Percentiles rank a stretch among this genome's conserved stretches.
Evolutionary conservation across 1,140 invertebrate genomes (phyloP).

Genomic region (Phocides pigmalion): DNA sequence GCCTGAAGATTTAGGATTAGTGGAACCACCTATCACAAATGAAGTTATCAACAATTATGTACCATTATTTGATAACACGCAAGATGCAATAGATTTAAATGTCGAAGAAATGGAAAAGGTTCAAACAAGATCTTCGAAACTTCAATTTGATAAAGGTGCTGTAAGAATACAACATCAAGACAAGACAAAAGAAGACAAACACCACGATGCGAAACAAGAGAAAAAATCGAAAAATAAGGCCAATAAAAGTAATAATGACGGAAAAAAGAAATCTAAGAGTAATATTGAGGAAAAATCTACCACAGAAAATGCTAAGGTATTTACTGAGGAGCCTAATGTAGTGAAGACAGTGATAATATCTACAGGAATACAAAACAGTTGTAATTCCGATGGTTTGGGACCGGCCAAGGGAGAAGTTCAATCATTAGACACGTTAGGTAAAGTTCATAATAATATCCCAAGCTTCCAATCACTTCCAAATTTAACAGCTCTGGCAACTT

Average conservation of each 20-base stretch:
- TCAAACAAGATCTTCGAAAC: slow-evolving; percentile 4
- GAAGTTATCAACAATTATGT: slow-evolving; percentile 42
- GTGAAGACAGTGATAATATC: slow-evolving; percentile 67
- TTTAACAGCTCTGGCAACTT: slow-evolving; percentile 63
- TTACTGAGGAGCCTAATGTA: slow-evolving; percentile 38
- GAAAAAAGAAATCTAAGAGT: slow-evolving; percentile 7
- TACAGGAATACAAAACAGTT: slow-evolving; percentile 52
- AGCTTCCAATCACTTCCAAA: background rate
- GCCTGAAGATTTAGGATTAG: slow-evolving; percentile 68
- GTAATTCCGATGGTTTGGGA: slow-evolving; percentile 8
- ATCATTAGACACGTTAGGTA: background rate
- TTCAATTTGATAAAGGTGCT: background rate
- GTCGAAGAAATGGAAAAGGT: slow-evolving; percentile 37
- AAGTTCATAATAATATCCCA: slow-evolving; percentile 9
- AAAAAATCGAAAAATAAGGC: slow-evolving; percentile 15
- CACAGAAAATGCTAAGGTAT: slow-evolving; percentile 37
- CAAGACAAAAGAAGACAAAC: slow-evolving; percentile 3
- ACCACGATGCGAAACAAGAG: slow-evolving; percentile 8
- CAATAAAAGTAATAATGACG: slow-evolving; percentile 1
- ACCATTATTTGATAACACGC: slow-evolving; percentile 63
- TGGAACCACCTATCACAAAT: background rate
- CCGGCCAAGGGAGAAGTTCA: background rate
- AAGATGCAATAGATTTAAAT: slow-evolving; percentile 60
- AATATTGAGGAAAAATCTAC: background rate
- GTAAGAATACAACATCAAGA: background rate